These are phyloP conservation scores for Corythoichthys haematopterus DNA, from an alignment of 2,113 vertebrate species.

Conservation along the genomic window DNA sequence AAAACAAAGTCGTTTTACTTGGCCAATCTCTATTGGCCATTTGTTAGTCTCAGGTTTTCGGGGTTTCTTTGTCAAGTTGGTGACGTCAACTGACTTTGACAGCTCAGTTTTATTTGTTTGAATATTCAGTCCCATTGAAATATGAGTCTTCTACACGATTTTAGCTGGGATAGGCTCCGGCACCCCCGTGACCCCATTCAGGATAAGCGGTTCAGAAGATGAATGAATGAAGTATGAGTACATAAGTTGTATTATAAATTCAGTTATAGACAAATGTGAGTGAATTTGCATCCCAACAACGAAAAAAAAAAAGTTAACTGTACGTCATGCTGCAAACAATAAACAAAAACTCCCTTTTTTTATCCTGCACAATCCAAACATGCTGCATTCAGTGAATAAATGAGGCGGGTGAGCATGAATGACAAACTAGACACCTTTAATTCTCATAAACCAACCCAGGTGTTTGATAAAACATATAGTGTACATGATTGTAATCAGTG, in stretches of 20 bases:
- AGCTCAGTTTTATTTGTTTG: neutral
- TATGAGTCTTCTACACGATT: neutral
- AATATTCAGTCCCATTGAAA: neutral
- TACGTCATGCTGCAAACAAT: conserved; percentile 43
- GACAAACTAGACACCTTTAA: conserved; percentile 78
- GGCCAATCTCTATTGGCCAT: neutral
- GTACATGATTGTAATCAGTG: conserved; percentile 88
- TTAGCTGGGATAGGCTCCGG: no score
- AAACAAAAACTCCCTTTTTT: conserved; percentile 32
- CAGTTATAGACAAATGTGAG: neutral
- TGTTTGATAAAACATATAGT: neutral
- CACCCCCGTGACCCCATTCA: no score
- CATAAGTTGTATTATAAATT: neutral
- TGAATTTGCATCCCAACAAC: neutral
- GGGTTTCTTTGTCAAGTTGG: neutral
- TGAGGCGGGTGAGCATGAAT: conserved; percentile 57
- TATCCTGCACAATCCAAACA: conserved; percentile 41
- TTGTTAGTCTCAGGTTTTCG: neutral
- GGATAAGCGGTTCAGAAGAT: no score
- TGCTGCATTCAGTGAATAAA: conserved; percentile 56
- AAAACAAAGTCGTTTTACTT: neutral
- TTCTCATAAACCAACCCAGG: conserved; percentile 71
- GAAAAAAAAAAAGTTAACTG: conserved; percentile 25
- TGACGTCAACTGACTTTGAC: neutral
- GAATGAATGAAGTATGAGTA: no score